These are phyloP conservation scores for Cassiopea andromeda DNA, from an alignment of 30 jellyfish, hydroid and myxozoan species.

Conservation along the genomic window DNA sequence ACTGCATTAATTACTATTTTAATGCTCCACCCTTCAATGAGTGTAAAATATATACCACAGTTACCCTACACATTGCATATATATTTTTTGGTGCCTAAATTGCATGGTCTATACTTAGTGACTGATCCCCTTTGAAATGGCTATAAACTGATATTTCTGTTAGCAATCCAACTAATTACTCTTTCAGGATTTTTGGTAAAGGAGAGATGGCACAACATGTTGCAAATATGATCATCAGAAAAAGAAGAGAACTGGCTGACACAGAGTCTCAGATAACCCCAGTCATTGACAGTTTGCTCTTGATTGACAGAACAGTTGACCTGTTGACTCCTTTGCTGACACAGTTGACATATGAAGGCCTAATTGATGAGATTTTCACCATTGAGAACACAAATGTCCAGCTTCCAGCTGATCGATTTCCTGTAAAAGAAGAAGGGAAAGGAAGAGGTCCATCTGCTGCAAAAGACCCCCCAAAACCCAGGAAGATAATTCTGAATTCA, in stretches of 20 bases:
- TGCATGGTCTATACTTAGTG: background rate
- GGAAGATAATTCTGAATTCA: slow-evolving; percentile 80
- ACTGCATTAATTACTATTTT: too few relatives aligned
- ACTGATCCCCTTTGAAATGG: background rate
- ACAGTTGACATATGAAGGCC: slow-evolving; percentile 96
- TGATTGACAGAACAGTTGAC: slow-evolving; percentile 93
- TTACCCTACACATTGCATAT: too few relatives aligned
- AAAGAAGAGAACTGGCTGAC: slow-evolving; percentile 92
- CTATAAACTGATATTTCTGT: background rate
- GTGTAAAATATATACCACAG: too few relatives aligned
- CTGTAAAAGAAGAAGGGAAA: slow-evolving; percentile 78
- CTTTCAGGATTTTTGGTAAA: slow-evolving; percentile 66
- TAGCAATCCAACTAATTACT: background rate
- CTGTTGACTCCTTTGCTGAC: slow-evolving; percentile 94
- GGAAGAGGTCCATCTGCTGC: slow-evolving; percentile 11
- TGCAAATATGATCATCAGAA: slow-evolving; percentile 91
- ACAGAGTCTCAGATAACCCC: slow-evolving; percentile 90
- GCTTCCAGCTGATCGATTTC: slow-evolving; percentile 86
- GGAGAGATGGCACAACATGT: slow-evolving; percentile 86
- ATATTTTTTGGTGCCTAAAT: too few relatives aligned
- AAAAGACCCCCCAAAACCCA: slow-evolving; percentile 78
- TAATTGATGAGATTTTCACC: slow-evolving; percentile 84
- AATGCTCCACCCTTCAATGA: too few relatives aligned
- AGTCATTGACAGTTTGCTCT: slow-evolving; percentile 80
- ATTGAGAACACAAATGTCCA: slow-evolving; percentile 89